Conservation (phyloP, 2,797 vertebrate genomes). For the Sebastes vulpes region DNA sequence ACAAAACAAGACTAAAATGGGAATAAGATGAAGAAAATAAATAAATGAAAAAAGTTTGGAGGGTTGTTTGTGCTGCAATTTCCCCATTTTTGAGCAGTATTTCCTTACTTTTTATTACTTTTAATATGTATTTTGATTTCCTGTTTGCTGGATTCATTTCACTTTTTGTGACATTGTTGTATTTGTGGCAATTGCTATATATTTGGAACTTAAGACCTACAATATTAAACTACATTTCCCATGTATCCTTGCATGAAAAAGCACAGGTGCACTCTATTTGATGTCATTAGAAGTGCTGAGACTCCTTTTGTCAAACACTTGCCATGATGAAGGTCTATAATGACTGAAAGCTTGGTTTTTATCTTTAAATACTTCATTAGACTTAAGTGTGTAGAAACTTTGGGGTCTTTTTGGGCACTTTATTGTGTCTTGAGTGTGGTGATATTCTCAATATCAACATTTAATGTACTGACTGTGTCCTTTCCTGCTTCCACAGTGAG, state of each 20-base stretch:
- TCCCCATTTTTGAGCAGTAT: not conserved
- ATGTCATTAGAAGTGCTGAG: not conserved
- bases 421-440: not conserved
- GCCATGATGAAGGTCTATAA: not conserved
- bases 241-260: not conserved
- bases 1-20: not conserved
- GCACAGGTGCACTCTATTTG: not conserved
- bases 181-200: not conserved
- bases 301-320: not conserved
- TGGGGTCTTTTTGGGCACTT: not conserved
- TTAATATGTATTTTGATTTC: not conserved
- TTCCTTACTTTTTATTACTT: not conserved
- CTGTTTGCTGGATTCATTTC: not conserved
- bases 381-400: not conserved
- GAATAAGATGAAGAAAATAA: not conserved
- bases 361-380: not conserved
- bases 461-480: not conserved
- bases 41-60: not conserved
- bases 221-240: not conserved
- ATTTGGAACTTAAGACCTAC: not conserved
- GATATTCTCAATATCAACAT: not conserved
- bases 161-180: not conserved
- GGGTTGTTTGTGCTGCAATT: not conserved
- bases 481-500: constrained; percentile 82
- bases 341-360: not conserved